A percentile compares a stretch with the other conserved stretches of the same genome.
Evolutionary conservation across 2,888 invertebrate genomes (phyloP).

Genomic region (Villa cingulata): DNA sequence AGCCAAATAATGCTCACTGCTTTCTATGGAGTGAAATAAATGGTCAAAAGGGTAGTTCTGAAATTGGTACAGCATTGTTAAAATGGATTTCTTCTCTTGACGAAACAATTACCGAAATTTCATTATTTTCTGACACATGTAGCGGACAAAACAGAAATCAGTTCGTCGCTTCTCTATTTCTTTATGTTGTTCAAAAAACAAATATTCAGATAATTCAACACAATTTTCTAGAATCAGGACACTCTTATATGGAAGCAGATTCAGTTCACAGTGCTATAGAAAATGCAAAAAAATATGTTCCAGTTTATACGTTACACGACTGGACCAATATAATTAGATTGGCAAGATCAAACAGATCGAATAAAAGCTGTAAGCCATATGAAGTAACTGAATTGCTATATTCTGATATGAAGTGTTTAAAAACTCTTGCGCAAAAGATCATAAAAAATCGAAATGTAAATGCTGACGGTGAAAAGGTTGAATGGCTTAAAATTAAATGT

Average conservation of each 20-base stretch:
- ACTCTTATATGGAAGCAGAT: background rate
- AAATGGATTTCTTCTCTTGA: background rate
- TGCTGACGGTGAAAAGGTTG: background rate
- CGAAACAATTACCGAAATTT: background rate
- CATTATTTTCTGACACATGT: background rate
- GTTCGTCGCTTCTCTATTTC: background rate
- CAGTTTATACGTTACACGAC: background rate
- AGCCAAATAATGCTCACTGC: background rate
- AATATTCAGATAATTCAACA: background rate
- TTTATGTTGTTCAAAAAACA: background rate
- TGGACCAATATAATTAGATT: conserved; percentile 1
- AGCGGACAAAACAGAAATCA: background rate
- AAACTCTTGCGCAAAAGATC: background rate
- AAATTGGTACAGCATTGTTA: background rate
- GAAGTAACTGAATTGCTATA: background rate
- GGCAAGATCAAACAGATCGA: background rate
- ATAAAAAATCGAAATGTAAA: conserved; percentile 1
- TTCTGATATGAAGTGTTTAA: background rate
- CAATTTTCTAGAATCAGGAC: conserved; percentile 3
- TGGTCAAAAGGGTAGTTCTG: background rate
- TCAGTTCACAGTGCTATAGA: background rate
- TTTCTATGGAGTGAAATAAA: background rate
- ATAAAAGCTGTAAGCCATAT: background rate
- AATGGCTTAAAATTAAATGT: conserved; percentile 2
- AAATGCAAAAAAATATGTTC: background rate